phyloP scores from a whole-genome alignment of 2,888 invertebrate species.

The Lordiphosa andalusiaca region DNA sequence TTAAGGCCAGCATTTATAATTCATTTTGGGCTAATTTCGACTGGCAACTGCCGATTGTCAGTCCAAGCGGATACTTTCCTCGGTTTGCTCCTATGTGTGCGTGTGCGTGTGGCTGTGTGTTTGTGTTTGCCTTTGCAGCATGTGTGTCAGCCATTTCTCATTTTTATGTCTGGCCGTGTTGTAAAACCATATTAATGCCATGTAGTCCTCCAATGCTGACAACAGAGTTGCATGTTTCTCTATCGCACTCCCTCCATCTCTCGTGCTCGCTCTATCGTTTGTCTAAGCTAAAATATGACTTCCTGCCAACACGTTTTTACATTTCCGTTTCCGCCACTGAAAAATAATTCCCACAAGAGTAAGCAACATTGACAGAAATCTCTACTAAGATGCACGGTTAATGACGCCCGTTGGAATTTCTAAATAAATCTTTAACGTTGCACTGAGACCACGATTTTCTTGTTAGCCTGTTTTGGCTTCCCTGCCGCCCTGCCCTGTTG shows the following conservation, averaged over 20 bases:
- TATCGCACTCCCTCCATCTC: constrained; percentile 1
- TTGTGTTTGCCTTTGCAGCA: constrained; percentile 39
- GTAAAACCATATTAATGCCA: constrained; percentile 70
- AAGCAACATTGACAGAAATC: constrained; percentile 41
- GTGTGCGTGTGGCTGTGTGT: background rate
- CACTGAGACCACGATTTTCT: constrained; percentile 31
- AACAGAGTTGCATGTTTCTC: constrained; percentile 56
- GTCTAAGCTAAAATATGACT: constrained; percentile 74
- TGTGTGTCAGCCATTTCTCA: constrained; percentile 71
- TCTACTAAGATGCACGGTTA: constrained; percentile 41
- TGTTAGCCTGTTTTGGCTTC: constrained; percentile 4
- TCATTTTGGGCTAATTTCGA: constrained; percentile 71
- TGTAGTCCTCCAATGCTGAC: constrained; percentile 58
- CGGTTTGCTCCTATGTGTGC: background rate
- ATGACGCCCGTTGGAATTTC: constrained; percentile 53
- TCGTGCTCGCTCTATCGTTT: constrained; percentile 47
- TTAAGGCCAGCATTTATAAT: constrained; percentile 66
- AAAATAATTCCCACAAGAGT: constrained; percentile 69
- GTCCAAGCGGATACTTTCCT: constrained; percentile 5
- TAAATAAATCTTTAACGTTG: constrained; percentile 72
- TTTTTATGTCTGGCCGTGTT: constrained; percentile 69
- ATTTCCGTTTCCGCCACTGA: constrained; percentile 70
- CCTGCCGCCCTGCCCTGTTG: too few species aligned
- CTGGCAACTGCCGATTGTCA: constrained; percentile 27
- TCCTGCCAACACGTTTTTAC: constrained; percentile 74